phyloP scores from a whole-genome alignment of 2,113 vertebrate species.

The Daubentonia madagascariensis region DNA sequence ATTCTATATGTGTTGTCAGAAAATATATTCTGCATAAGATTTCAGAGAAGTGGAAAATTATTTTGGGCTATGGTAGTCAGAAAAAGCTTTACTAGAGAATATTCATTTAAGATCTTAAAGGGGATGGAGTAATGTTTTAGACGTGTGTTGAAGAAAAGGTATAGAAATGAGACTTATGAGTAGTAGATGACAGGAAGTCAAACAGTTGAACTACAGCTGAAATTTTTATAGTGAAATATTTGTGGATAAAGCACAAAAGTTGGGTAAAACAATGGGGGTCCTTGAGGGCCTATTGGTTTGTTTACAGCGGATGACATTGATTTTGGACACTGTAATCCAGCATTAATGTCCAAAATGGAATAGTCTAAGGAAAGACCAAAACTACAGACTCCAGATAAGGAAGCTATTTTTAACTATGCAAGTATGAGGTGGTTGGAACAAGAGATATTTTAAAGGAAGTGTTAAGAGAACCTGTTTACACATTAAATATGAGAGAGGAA shows the following conservation, averaged over 20 bases:
- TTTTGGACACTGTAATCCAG: background rate
- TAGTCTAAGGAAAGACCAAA: background rate
- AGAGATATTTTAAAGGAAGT: background rate
- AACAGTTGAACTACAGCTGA: background rate
- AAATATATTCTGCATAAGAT: background rate
- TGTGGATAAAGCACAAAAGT: background rate
- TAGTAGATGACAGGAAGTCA: background rate
- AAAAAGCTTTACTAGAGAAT: background rate
- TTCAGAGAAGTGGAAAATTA: background rate
- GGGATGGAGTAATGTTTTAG: background rate
- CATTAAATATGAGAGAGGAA: background rate
- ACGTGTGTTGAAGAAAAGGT: background rate
- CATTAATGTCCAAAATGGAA: background rate
- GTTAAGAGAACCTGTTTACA: background rate
- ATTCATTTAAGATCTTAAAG: background rate
- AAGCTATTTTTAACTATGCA: background rate
- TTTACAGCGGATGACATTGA: background rate
- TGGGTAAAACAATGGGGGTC: background rate
- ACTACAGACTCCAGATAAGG: background rate
- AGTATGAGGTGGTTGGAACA: background rate
- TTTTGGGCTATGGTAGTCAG: background rate
- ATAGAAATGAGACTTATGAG: background rate
- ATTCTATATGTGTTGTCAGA: background rate
- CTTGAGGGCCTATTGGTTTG: background rate
- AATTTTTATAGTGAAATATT: background rate